Base-by-base conservation (phyloP, 1,140 invertebrate species). In the Pomacea maculata region DNA sequence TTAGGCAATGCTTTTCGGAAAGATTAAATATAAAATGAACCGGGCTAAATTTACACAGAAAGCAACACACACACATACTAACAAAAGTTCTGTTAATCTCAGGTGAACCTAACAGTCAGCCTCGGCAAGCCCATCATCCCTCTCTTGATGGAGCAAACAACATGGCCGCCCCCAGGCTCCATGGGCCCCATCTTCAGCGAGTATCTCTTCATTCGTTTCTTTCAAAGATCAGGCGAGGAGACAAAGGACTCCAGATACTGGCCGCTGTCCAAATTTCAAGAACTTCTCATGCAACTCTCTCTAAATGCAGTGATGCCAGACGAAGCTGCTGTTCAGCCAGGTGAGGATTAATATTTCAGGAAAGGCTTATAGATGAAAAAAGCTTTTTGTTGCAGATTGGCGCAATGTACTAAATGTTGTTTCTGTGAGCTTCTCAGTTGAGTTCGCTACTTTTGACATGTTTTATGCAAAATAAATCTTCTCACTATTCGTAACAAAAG, bases 111-210 rank as follows among this genome's bases (percentile, higher is more conserved):
- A 70, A 77, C 88, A 61, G 86, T 90, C 9, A 87, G 80, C 63
- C 76, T 89, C 54, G 83, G 85, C 52, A 90, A 90, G 74, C 84
- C 88, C 9, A 86, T 90, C 45, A 90, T 90, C 29, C 89, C 89
- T 12, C 81, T 90, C n/a, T 76, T 87, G 75, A 85, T 90, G 84
- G 89, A 90, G 79, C 86, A 86, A 76, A 86, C 88, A 83, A 19
- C 72, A 8, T 90, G 89, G 89, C 89, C 89, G 29, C 89, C 89
- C 15, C 77, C 83, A 55, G 89, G 89, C 21, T 86, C 88, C 1
- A 90, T 90, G 88, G 89, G 89, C 19, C 90, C 90, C 21, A 88
- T 91, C 29, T 89, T 91, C 81, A 88, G 87, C 54, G 90, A 91
- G 76, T 91, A 89, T 77, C 80, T 91, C 19, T 91, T 87, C 80